These are phyloP conservation scores for Hippoglossus hippoglossus DNA, from an alignment of 2,797 vertebrate species.

Conservation along the genomic window DNA sequence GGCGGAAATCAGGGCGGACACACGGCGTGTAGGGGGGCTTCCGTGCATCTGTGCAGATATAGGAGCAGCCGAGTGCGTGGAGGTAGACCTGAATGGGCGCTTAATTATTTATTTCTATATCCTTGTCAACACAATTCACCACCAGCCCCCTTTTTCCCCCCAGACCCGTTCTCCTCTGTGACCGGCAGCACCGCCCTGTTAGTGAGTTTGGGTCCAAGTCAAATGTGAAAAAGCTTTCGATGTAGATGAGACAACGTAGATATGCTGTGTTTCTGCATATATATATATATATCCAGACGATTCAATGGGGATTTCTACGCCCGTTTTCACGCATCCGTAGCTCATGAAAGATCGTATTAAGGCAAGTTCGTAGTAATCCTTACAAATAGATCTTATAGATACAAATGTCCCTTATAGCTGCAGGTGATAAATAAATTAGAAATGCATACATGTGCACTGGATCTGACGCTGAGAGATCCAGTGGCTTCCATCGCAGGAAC, in stretches of 20 bases:
- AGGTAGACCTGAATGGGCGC: conserved; percentile 73
- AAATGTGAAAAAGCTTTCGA: conserved; percentile 35
- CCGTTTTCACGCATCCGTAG: conserved; percentile 58
- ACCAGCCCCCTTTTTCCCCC: conserved; percentile 33
- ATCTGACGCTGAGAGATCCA: conserved; percentile 41
- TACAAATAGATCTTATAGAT: background rate
- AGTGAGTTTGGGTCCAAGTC: conserved; percentile 36
- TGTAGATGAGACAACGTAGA: conserved; percentile 35
- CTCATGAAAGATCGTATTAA: conserved; percentile 64
- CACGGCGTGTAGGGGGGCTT: conserved; percentile 31
- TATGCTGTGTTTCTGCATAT: background rate
- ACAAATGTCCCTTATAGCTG: conserved; percentile 18
- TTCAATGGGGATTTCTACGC: conserved; percentile 59
- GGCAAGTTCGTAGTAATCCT: conserved; percentile 25
- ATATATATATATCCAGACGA: background rate
- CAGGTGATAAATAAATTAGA: conserved; percentile 45
- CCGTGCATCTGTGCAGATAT: conserved; percentile 54
- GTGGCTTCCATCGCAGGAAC: conserved; percentile 38
- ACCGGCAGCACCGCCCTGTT: conserved; percentile 36
- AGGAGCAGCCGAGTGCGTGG: conserved; percentile 62
- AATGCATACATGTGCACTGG: conserved; percentile 38
- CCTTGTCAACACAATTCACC: conserved; percentile 73
- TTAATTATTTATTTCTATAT: conserved; percentile 84
- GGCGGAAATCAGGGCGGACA: conserved; percentile 42
- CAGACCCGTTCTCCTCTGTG: conserved; percentile 17